Evolutionary conservation across 2,888 invertebrate species (phyloP), one percentile per base, ranked within the genome.

Genomic region (Phyllotreta striolata): DNA sequence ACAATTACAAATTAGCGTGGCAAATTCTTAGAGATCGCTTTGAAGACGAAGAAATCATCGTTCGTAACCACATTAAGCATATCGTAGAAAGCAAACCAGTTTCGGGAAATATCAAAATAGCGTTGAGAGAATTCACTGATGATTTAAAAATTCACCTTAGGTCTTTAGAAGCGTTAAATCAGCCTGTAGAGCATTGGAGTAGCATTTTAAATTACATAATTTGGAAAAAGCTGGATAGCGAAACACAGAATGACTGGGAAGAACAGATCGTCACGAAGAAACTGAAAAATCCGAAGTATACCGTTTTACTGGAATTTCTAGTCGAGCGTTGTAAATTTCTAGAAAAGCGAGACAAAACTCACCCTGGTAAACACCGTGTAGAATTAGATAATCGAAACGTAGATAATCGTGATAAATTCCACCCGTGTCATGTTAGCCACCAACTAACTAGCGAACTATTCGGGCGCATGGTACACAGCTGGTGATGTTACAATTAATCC

Each of bases 161-260:
- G 6, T 46, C 46, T n/a, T 34, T 46, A 24, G 46, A 46, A n/a
- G 14, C 46, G 14, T n/a, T 46, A 46, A 34, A 40, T 37, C 39
- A 54, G 13, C 39, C 54, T n/a, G 54, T 37, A 8, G 54, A 54
- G 7, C 38, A 39, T 6, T 54, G 54, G 54, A 54, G 54, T 38
- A 54, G 39, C 14, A 10, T 54, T 13, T 38, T 35, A 54, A 54
- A 39, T 54, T 54, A 54, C 13, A n/a, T 46, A 24, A 46, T 46
- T 10, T 46, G 46, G 46, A 46, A 46, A 46, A 46, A 46, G 24
- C 24, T 24, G 24, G 24, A 24, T 24, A 24, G 4, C 24, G 24
- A 24, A 24, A 24, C 24, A 24, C 24, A 24, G 4, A 10, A 10
- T 13, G 46, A 46, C 34, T 46, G 46, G 46, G 46, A 46, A 34